Evolutionary conservation across 2,113 vertebrate species (phyloP).

Genomic region (Leucopternis melanops): DNA sequence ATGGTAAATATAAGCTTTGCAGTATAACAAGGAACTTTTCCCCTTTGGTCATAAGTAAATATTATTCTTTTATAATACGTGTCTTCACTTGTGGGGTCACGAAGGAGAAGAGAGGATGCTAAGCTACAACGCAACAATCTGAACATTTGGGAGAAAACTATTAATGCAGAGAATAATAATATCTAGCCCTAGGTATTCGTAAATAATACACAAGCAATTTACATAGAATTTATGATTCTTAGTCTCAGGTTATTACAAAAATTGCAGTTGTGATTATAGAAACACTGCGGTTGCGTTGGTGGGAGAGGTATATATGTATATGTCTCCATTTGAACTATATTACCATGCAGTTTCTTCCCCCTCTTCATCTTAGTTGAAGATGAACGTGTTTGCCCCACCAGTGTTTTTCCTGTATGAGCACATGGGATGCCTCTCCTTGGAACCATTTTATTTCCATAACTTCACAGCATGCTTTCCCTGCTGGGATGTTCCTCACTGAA

Average conservation of each 20-base stretch:
- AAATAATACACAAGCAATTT: slow-evolving; percentile 56
- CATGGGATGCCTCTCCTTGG: background rate
- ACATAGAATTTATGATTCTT: slow-evolving; percentile 45
- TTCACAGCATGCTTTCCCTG: background rate
- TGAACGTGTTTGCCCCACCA: background rate
- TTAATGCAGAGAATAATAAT: slow-evolving; percentile 49
- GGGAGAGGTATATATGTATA: background rate
- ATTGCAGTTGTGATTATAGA: background rate
- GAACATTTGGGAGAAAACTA: background rate
- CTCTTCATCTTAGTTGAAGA: background rate
- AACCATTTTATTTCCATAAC: background rate
- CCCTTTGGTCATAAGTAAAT: slow-evolving; percentile 21
- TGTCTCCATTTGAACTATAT: background rate
- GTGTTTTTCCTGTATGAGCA: background rate
- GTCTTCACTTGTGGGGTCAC: background rate
- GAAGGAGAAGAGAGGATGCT: background rate
- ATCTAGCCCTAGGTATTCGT: slow-evolving; percentile 46
- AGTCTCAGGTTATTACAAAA: slow-evolving; percentile 6
- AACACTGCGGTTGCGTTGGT: rapidly evolving
- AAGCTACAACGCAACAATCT: background rate
- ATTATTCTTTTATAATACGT: background rate
- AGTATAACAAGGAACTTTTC: background rate
- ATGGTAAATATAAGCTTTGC: slow-evolving; percentile 3
- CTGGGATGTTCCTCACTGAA: background rate
- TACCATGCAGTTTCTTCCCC: background rate